Base-by-base conservation (phyloP, 2,888 invertebrate genomes). In the Zonitis immaculata region DNA sequence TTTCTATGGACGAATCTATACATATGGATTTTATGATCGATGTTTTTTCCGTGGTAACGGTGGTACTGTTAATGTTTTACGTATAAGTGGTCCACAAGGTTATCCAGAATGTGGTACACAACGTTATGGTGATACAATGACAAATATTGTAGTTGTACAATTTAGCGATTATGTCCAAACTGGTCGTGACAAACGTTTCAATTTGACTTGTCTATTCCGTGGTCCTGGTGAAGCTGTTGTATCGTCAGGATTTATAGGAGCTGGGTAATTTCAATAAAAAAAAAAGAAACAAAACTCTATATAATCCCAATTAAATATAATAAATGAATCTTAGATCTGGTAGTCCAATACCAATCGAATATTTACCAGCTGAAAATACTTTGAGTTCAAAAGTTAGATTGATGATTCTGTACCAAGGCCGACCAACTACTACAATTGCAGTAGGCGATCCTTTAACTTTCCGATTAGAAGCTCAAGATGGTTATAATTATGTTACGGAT, bases 141-240 rank as follows among this genome's bases (percentile, higher is more conserved):
- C 94, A 54, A 95, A 94, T 70, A 94, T 95, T 60, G 91, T 92
- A 5, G 93, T 94, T 16, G 93, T 95, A 0, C 94, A 95, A 73
- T 94, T 94, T 78, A 92, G 92, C 63, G 93, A 95, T 75, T 89
- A 88, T 69, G 93, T 95, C 1, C 94, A 94, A 78, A 94, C 94
- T 0, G 89, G 91, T 16, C 80, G 89, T 56, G 94, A 95, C 75
- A 93, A 94, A 69, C 82, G 93, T 9, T 95, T 93, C 77, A 95
- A 95, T 73, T 78, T 95, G 58, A 95, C 94, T n/a, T 95, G 94
- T 70, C 80, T 92, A 51, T 92, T 94, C 76, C 83, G 92, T 63
- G 93, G 93, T 25, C 93, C 94, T 0, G 94, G 93, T 18, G 94
- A 95, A 75, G 91, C 94, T 9, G 90, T 95, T 3, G 94, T 95